A percentile compares a stretch with the other conserved stretches of the same genome.
Conservation (phyloP, 2,113 vertebrate species). For the Pteruthius melanotis region DNA sequence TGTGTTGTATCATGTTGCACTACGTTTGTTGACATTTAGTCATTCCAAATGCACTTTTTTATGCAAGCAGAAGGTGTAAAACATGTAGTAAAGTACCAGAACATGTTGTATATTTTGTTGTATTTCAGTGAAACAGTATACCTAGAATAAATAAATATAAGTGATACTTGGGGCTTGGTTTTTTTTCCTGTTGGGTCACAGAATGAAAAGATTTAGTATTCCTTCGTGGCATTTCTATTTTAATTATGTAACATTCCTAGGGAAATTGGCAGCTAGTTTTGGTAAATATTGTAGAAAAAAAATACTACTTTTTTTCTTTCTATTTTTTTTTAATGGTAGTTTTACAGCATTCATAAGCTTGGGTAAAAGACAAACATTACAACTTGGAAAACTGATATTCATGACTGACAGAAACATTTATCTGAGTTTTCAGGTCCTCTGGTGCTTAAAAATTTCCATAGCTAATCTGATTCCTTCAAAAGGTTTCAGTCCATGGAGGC, state of each 20-base stretch:
- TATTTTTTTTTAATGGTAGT: background rate
- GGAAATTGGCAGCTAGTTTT: background rate
- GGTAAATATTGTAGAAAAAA: background rate
- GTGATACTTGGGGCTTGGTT: background rate
- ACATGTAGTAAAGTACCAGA: background rate
- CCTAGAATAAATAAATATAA: background rate
- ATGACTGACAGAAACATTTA: background rate
- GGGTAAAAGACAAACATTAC: background rate
- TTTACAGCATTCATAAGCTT: background rate
- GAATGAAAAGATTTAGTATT: background rate
- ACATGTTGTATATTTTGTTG: background rate
- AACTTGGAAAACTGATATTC: background rate
- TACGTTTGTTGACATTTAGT: background rate
- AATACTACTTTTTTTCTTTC: rapidly evolving
- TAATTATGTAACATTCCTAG: background rate
- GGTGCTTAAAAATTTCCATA: background rate
- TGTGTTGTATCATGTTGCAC: background rate
- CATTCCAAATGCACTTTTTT: background rate
- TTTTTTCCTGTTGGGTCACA: background rate
- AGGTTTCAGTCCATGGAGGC: background rate
- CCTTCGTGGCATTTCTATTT: background rate
- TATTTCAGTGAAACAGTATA: background rate
- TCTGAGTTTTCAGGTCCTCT: background rate
- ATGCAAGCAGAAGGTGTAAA: background rate
- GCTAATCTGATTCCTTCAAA: background rate